Evolutionary conservation across 2,888 invertebrate genomes (phyloP).

Genomic region (Vanessa cardui): DNA sequence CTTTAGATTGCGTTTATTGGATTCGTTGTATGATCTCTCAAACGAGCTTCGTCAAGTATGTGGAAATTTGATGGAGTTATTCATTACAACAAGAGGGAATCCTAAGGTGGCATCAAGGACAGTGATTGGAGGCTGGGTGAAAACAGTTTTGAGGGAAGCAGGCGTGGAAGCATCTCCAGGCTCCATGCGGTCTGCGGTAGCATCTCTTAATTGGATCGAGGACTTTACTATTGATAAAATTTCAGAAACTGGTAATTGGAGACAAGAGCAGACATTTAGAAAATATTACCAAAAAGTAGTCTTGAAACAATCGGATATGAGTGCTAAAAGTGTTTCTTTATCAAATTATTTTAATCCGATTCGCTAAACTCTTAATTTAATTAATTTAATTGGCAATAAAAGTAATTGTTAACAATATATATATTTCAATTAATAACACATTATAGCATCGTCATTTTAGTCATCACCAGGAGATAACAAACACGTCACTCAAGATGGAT

Average conservation of each 20-base stretch:
- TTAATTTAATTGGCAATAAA: not conserved
- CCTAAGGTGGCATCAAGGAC: slow-evolving; percentile 22
- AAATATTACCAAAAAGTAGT: too few relatives aligned
- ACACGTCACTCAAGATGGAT: slow-evolving; percentile 1
- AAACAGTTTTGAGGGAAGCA: slow-evolving; percentile 19
- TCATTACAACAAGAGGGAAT: slow-evolving; percentile 23
- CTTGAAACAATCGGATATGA: too few relatives aligned
- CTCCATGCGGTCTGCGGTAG: slow-evolving; percentile 28
- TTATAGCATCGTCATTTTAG: not conserved
- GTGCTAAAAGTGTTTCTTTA: too few relatives aligned
- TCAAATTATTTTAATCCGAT: too few relatives aligned
- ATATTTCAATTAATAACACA: not conserved
- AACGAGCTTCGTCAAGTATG: not conserved
- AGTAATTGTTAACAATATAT: not conserved
- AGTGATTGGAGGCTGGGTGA: slow-evolving; percentile 31
- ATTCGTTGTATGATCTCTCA: not conserved
- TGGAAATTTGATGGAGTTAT: slow-evolving; percentile 16
- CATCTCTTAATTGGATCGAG: slow-evolving; percentile 16
- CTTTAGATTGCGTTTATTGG: slow-evolving; percentile 4
- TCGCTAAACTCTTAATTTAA: too few relatives aligned
- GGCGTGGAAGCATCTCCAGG: slow-evolving; percentile 6
- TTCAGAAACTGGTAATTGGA: not conserved
- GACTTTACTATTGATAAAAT: not conserved
- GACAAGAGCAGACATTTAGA: too few relatives aligned
- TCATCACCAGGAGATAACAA: slow-evolving; percentile 4